Evolutionary conservation across 2,113 vertebrate species (phyloP).

Genomic region (Chionis minor): DNA sequence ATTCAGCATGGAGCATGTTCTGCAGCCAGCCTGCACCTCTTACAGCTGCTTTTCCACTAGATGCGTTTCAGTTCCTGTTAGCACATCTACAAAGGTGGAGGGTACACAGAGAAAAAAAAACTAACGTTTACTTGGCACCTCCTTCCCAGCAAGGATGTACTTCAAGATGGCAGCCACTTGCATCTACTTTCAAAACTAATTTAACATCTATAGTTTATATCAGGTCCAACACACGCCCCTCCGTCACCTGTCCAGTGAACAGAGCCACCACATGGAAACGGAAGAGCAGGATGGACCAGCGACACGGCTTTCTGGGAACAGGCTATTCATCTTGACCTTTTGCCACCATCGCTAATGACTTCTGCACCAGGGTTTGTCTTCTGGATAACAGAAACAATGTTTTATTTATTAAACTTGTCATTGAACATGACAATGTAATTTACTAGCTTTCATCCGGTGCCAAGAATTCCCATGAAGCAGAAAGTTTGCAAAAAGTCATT

Average conservation of each 20-base stretch:
- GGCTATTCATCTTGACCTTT: neutral
- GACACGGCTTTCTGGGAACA: neutral
- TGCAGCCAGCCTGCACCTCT: neutral
- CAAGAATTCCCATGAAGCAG: conserved; percentile 36
- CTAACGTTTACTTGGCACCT: neutral
- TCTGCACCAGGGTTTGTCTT: conserved; percentile 44
- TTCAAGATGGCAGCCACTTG: neutral
- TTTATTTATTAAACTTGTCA: conserved; percentile 68
- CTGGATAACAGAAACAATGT: conserved; percentile 41
- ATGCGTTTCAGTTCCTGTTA: neutral
- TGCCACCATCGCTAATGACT: neutral
- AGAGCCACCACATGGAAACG: neutral
- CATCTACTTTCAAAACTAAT: neutral
- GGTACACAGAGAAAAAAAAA: neutral
- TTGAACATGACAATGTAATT: conserved; percentile 57
- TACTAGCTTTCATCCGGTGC: conserved; percentile 62
- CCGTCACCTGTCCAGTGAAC: neutral
- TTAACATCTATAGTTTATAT: neutral
- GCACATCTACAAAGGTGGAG: neutral
- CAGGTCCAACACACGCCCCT: neutral
- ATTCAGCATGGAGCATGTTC: neutral
- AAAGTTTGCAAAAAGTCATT: conserved; percentile 32
- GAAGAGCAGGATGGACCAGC: neutral
- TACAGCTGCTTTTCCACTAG: accelerated
- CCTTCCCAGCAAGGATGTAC: neutral